Evolutionary conservation across 2,113 vertebrate species (phyloP).

Genomic region (Bufo bufo): DNA sequence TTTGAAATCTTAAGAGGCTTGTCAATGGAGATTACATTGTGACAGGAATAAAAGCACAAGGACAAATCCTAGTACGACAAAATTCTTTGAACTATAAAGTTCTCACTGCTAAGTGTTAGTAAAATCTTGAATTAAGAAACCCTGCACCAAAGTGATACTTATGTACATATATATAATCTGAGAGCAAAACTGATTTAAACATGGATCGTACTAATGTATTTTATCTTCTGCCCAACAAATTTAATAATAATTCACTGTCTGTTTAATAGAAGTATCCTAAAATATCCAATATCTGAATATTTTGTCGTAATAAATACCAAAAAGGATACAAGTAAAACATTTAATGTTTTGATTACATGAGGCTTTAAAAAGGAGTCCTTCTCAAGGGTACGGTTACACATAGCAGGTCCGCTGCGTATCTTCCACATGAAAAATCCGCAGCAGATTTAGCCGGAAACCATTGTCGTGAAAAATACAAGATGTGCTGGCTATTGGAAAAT

Average conservation of each 20-base stretch:
- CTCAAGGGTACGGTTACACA: no score
- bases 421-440: no score
- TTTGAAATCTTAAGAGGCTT: not conserved
- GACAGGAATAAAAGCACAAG: conserved; percentile 5
- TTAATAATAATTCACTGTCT: not conserved
- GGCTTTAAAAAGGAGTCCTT: no score
- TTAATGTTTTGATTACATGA: no score
- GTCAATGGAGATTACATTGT: conserved; percentile 7
- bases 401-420: no score
- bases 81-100: not conserved
- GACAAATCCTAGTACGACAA: not conserved
- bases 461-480: no score
- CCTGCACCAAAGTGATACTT: not conserved
- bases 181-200: not conserved
- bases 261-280: not conserved
- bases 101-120: not conserved
- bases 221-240: not conserved
- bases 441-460: no score
- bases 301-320: not conserved
- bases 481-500: no score
- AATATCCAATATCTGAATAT: not conserved
- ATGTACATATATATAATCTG: not conserved
- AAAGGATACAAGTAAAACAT: not conserved
- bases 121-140: not conserved
- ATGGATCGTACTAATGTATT: not conserved